These are phyloP conservation scores for Papilio aristodemus DNA, from an alignment of 1,140 invertebrate genomes.

Conservation along the genomic window DNA sequence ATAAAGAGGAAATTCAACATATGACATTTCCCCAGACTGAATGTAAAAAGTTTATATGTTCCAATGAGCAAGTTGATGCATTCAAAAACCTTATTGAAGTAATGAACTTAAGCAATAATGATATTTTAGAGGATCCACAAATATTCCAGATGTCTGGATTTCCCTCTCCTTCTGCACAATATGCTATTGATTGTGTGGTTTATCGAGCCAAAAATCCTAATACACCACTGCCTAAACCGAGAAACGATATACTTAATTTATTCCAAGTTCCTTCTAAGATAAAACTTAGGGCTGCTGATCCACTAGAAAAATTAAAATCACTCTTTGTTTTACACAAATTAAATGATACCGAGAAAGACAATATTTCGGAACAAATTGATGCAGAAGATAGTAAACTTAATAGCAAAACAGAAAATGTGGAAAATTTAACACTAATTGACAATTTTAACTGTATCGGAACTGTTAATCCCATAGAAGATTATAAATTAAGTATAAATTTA, in stretches of 20 bases:
- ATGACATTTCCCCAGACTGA: slow-evolving; percentile 71
- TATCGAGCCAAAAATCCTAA: slow-evolving; percentile 70
- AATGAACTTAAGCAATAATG: slow-evolving; percentile 70
- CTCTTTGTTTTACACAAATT: slow-evolving; percentile 67
- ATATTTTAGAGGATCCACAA: slow-evolving; percentile 65
- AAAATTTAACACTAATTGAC: slow-evolving; percentile 40
- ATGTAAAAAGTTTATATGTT: slow-evolving; percentile 61
- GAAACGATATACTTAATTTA: slow-evolving; percentile 70
- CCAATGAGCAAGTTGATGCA: slow-evolving; percentile 66
- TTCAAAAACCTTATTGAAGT: slow-evolving; percentile 74
- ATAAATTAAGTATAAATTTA: slow-evolving; percentile 48
- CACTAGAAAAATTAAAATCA: slow-evolving; percentile 65
- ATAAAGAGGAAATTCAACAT: slow-evolving; percentile 73
- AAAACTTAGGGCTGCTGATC: slow-evolving; percentile 57
- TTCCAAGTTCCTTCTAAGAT: slow-evolving; percentile 66
- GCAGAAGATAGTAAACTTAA: not conserved
- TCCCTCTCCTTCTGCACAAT: slow-evolving; percentile 69
- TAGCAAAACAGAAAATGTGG: slow-evolving; percentile 37
- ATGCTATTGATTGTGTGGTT: slow-evolving; percentile 71
- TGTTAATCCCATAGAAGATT: slow-evolving; percentile 65
- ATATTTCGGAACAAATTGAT: slow-evolving; percentile 30
- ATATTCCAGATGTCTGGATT: slow-evolving; percentile 69
- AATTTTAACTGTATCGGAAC: slow-evolving; percentile 60
- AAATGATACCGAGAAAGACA: slow-evolving; percentile 52
- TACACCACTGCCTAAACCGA: slow-evolving; percentile 65